A percentile compares a stretch with the other conserved stretches of the same genome.
These are phyloP conservation scores for Aurelia sp. DNA, from an alignment of 30 jellyfish, hydroid and myxozoan species.

Conservation along the genomic window DNA sequence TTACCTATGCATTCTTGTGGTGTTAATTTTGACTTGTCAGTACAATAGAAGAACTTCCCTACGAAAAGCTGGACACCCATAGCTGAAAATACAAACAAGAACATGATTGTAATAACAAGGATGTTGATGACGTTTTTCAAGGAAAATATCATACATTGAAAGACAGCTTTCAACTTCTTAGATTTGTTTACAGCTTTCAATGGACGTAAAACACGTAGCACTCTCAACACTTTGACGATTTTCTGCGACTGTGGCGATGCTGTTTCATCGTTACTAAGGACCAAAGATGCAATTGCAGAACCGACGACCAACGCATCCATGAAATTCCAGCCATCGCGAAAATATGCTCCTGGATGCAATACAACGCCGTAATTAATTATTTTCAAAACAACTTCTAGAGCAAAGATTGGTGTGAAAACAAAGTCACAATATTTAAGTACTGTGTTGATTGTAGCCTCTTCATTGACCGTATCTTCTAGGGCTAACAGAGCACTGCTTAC, in stretches of 20 bases:
- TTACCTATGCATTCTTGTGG: slow-evolving; percentile 79
- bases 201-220: slow-evolving; percentile 67
- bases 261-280: slow-evolving; percentile 65
- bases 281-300: slow-evolving; percentile 82
- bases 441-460: slow-evolving; percentile 72
- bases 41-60: slow-evolving; percentile 78
- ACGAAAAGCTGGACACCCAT: slow-evolving; percentile 94
- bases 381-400: slow-evolving; percentile 79
- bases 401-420: slow-evolving; percentile 78
- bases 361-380: slow-evolving; percentile 76
- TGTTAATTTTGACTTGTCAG: slow-evolving; percentile 70
- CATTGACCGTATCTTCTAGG: slow-evolving; percentile 79
- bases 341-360: slow-evolving; percentile 88
- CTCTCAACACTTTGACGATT: slow-evolving; percentile 66
- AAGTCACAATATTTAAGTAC: slow-evolving; percentile 70
- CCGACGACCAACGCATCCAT: slow-evolving; percentile 87
- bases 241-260: slow-evolving; percentile 71
- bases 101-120: slow-evolving; percentile 86
- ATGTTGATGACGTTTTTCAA: slow-evolving; percentile 93
- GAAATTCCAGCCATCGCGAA: slow-evolving; percentile 88
- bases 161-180: slow-evolving; percentile 83
- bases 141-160: slow-evolving; percentile 96
- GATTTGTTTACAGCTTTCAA: slow-evolving; percentile 70
- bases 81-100: slow-evolving; percentile 88
- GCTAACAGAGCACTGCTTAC: slow-evolving; percentile 92